A percentile compares a stretch with the other conserved stretches of the same genome.
phyloP scores from a whole-genome alignment of 2,797 vertebrate genomes.

The Helostoma temminkii region DNA sequence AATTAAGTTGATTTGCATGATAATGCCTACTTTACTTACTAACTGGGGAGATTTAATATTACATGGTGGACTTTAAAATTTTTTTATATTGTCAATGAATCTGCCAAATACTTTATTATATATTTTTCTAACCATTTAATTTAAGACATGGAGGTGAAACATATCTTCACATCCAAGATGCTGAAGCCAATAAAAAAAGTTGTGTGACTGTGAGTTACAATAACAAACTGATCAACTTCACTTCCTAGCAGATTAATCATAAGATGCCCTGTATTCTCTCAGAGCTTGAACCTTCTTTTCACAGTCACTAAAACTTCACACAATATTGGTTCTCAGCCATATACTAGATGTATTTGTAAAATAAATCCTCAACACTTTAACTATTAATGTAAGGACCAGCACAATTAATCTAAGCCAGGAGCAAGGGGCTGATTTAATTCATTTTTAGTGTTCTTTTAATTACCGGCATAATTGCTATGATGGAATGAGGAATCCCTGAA shows the following conservation, averaged over 20 bases:
- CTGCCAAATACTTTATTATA: no score
- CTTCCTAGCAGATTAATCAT: conserved; percentile 51
- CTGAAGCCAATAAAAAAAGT: not conserved
- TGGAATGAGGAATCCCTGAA: conserved; percentile 66
- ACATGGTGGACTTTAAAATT: no score
- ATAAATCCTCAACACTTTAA: conserved; percentile 55
- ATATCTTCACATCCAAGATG: no score
- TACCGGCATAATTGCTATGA: conserved; percentile 71
- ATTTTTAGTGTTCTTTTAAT: conserved; percentile 79
- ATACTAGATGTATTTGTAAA: conserved; percentile 34
- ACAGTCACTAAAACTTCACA: no score
- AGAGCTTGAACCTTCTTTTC: conserved; percentile 25
- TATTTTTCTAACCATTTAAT: no score
- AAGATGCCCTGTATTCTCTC: conserved; percentile 19
- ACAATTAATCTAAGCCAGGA: conserved; percentile 73
- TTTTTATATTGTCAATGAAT: not conserved
- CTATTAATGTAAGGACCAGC: conserved; percentile 60
- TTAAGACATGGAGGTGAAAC: not conserved
- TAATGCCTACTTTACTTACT: no score
- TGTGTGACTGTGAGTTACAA: conserved; percentile 30
- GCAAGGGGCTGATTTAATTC: conserved; percentile 73
- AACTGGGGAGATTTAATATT: no score
- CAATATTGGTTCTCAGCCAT: conserved; percentile 23
- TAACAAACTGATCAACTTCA: conserved; percentile 39
- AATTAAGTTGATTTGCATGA: no score